A percentile compares a stretch with the other conserved stretches of the same genome.
Evolutionary conservation across 2,888 invertebrate genomes (phyloP).

Genomic region (Eudemis profundana): DNA sequence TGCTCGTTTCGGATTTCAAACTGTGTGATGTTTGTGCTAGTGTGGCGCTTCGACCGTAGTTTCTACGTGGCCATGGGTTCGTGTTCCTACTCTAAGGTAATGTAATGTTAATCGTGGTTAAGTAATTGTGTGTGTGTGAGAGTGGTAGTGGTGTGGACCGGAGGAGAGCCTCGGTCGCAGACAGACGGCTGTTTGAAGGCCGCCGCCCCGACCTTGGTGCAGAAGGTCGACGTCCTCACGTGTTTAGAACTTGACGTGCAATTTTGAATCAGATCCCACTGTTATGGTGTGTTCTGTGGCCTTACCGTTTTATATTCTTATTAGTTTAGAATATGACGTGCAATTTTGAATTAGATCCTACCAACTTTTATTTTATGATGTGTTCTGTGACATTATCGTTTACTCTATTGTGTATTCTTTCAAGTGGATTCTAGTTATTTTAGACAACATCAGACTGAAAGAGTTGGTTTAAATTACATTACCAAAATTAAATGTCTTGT

Average conservation of each 20-base stretch:
- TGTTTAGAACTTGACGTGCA: slow-evolving; percentile 70
- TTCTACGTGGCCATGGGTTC: slow-evolving; percentile 80
- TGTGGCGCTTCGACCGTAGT: slow-evolving; percentile 69
- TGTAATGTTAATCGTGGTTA: slow-evolving; percentile 69
- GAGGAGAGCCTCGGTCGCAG: slow-evolving; percentile 61
- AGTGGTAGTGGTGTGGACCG: slow-evolving; percentile 65
- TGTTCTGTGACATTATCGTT: not conserved
- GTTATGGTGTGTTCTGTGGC: not conserved
- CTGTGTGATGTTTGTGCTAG: slow-evolving; percentile 66
- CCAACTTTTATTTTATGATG: no score
- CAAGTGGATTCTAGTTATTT: not conserved
- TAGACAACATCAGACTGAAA: no score
- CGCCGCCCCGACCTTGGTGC: slow-evolving; percentile 82
- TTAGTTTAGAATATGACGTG: no score
- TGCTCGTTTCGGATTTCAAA: slow-evolving; percentile 58
- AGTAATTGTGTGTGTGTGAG: slow-evolving; percentile 61
- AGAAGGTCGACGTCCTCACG: slow-evolving; percentile 82
- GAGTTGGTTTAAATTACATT: no score
- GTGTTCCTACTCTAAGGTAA: slow-evolving; percentile 78
- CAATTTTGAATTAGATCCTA: no score
- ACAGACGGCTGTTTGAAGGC: slow-evolving; percentile 83
- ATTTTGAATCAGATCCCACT: slow-evolving; percentile 51
- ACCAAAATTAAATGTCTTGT: no score
- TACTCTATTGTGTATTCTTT: no score
- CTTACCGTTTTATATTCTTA: not conserved